Percentiles rank a stretch among this genome's conserved stretches.
Evolutionary conservation across 1,140 invertebrate species (phyloP).

Genomic region (Drosophila nigrodunni): DNA sequence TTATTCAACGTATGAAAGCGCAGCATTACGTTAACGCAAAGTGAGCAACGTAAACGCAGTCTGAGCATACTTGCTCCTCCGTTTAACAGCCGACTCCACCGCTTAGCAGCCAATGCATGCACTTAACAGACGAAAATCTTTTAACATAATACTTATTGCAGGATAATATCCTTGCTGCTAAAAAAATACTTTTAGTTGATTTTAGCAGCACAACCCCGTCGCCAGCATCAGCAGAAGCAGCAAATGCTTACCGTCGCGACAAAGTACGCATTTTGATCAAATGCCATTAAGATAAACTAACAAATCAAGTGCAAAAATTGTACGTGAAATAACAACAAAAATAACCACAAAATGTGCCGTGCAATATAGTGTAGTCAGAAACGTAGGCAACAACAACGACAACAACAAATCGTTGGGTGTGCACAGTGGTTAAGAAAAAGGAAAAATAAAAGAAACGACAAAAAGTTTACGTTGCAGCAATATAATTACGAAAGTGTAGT

Average conservation of each 20-base stretch:
- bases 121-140: conserved; percentile 22
- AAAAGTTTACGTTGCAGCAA: conserved; percentile 35
- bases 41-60: conserved; percentile 19
- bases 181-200: conserved; percentile 74
- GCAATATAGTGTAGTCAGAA: conserved; percentile 40
- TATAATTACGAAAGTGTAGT: conserved; percentile 47
- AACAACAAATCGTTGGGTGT: conserved; percentile 39
- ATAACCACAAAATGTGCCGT: conserved; percentile 42
- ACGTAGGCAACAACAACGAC: conserved; percentile 28
- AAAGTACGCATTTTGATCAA: conserved; percentile 45
- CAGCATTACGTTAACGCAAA: background rate
- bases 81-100: conserved; percentile 6
- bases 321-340: conserved; percentile 33
- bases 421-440: conserved; percentile 38
- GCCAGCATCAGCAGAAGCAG: conserved; percentile 40
- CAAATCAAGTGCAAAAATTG: conserved; percentile 29
- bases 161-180: conserved; percentile 65
- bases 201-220: conserved; percentile 74
- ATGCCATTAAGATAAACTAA: conserved; percentile 38
- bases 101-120: conserved; percentile 16
- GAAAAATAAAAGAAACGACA: conserved; percentile 22
- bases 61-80: background rate
- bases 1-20: too few relatives aligned
- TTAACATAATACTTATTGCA: conserved; percentile 35
- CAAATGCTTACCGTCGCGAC: conserved; percentile 45